These are phyloP conservation scores for Polyommatus iphigenia DNA, from an alignment of 2,888 invertebrate genomes.

Conservation along the genomic window DNA sequence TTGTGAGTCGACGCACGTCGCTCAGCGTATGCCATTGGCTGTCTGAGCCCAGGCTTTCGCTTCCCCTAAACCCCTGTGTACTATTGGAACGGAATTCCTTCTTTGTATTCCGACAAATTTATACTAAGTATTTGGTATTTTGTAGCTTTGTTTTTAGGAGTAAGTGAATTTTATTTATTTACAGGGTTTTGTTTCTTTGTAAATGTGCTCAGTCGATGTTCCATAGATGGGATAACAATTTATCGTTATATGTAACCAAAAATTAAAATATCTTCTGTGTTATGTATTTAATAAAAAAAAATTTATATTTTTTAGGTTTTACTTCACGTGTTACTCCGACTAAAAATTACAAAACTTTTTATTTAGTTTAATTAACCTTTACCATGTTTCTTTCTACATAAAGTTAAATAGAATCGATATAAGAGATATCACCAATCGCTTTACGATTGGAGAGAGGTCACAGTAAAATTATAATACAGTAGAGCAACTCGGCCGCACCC, in stretches of 20 bases:
- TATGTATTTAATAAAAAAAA: too few species aligned
- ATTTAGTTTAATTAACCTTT: not conserved
- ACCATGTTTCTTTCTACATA: not conserved
- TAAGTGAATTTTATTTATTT: conserved; percentile 10
- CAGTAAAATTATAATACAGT: not conserved
- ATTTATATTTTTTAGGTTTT: too few species aligned
- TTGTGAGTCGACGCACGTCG: conserved; percentile 74
- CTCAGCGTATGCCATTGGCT: conserved; percentile 74
- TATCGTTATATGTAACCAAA: not conserved
- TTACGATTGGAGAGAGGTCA: conserved; percentile 31
- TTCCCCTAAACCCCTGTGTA: conserved; percentile 48
- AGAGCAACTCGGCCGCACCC: not conserved
- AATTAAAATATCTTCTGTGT: not conserved
- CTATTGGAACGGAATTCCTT: conserved; percentile 41
- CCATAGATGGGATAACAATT: not conserved
- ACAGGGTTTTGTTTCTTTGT: not conserved
- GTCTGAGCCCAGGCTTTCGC: conserved; percentile 65
- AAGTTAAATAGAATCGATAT: conserved; percentile 16
- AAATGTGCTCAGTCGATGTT: not conserved
- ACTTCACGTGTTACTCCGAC: not conserved
- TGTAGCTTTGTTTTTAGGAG: not conserved
- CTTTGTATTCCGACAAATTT: conserved; percentile 23
- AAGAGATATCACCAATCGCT: conserved; percentile 33
- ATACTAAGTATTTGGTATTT: conserved; percentile 32
- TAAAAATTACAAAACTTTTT: not conserved